Conservation (phyloP, 2,888 invertebrate genomes). For the Cryptus viduatorius region DNA sequence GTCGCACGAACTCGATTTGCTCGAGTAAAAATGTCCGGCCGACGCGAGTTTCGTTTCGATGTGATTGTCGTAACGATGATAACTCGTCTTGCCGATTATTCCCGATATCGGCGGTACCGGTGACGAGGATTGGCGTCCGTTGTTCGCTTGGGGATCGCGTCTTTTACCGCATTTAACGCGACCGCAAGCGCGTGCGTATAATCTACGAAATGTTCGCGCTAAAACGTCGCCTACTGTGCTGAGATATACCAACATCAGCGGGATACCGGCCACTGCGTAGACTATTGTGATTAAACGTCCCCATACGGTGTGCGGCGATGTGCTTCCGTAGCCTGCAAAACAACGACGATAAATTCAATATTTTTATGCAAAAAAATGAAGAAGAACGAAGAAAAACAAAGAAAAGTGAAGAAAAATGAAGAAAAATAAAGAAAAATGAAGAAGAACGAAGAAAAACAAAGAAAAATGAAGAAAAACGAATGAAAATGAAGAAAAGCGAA, state of each 20-base stretch:
- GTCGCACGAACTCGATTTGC: constrained; percentile 82
- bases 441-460: too few relatives aligned
- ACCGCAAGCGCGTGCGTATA: constrained; percentile 88
- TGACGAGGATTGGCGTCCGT: constrained; percentile 75
- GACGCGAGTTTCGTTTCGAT: constrained; percentile 77
- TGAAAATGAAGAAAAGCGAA: too few relatives aligned
- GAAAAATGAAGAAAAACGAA: too few relatives aligned
- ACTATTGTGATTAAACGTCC: constrained; percentile 93
- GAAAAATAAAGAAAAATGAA: too few relatives aligned
- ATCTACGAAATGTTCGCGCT: constrained; percentile 91
- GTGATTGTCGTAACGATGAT: constrained; percentile 81
- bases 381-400: too few relatives aligned
- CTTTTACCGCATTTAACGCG: constrained; percentile 63
- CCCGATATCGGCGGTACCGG: constrained; percentile 78
- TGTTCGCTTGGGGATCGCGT: constrained; percentile 79
- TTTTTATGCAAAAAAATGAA: not conserved
- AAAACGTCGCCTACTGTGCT: constrained; percentile 95
- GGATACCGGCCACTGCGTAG: constrained; percentile 95
- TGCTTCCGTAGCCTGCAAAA: constrained; percentile 92
- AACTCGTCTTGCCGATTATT: constrained; percentile 78
- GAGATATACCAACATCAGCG: constrained; percentile 94
- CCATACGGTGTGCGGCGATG: constrained; percentile 92
- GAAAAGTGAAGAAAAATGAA: too few relatives aligned
- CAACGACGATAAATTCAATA: not conserved
- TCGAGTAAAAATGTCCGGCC: constrained; percentile 79